phyloP scores from a whole-genome alignment of 2,113 vertebrate genomes.

The Embiotoca jacksoni region DNA sequence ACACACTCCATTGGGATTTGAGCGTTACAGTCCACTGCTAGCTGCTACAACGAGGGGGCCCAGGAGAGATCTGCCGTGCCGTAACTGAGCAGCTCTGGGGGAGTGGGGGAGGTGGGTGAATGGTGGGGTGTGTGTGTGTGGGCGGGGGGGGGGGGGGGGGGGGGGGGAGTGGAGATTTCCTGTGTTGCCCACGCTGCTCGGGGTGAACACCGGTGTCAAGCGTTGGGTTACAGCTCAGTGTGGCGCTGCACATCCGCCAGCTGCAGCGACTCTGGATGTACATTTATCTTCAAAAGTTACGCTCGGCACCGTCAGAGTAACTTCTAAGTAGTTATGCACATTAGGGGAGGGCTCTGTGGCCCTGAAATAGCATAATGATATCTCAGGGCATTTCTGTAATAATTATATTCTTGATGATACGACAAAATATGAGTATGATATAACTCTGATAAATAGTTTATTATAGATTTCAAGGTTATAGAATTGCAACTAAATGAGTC shows the following conservation, averaged over 20 bases:
- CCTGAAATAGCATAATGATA: too few relatives aligned
- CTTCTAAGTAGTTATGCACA: not conserved
- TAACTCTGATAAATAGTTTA: too few relatives aligned
- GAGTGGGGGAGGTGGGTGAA: conserved; percentile 1
- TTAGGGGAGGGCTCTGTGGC: too few relatives aligned
- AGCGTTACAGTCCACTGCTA: conserved; percentile 62
- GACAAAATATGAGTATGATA: too few relatives aligned
- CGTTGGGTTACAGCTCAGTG: conserved; percentile 76
- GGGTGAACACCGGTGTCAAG: conserved; percentile 76
- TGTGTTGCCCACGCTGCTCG: conserved; percentile 69
- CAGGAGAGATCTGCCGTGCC: conserved; percentile 49
- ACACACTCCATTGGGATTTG: conserved; percentile 53
- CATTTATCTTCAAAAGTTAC: not conserved
- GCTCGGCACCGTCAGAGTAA: not conserved
- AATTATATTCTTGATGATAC: too few relatives aligned
- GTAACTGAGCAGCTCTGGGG: conserved; percentile 56
- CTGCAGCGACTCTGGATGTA: conserved; percentile 25
- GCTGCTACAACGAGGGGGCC: conserved; percentile 42
- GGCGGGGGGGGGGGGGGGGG: not conserved
- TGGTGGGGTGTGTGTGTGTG: not conserved
- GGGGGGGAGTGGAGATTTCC: conserved; percentile 66
- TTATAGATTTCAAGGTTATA: too few relatives aligned
- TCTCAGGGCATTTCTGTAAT: too few relatives aligned
- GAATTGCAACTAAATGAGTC: too few relatives aligned
- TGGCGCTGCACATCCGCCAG: conserved; percentile 27